phyloP scores from a whole-genome alignment of 2,888 invertebrate genomes.

The Pseudococcus longispinus region DNA sequence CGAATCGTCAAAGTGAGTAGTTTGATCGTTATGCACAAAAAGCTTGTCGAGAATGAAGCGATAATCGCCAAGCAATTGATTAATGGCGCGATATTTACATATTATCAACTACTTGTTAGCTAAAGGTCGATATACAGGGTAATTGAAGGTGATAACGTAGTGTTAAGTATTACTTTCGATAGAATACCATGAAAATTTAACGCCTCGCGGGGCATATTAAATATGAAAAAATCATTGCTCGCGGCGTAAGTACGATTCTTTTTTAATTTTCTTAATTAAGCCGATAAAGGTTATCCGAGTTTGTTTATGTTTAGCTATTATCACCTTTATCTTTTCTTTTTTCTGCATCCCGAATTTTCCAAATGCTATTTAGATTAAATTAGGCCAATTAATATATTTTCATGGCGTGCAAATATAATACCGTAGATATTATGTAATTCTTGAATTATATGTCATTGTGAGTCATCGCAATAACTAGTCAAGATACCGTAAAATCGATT shows the following conservation, averaged over 20 bases:
- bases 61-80: conserved; percentile 20
- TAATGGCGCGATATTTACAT: conserved; percentile 29
- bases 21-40: not conserved
- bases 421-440: not conserved
- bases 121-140: conserved; percentile 38
- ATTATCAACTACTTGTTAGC: conserved; percentile 41
- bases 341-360: no score
- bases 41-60: not conserved
- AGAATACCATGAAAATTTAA: not conserved
- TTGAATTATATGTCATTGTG: not conserved
- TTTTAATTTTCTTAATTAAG: conserved; percentile 15
- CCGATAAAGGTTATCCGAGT: conserved; percentile 16
- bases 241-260: conserved; percentile 20
- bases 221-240: conserved; percentile 16
- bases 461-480: not conserved
- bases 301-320: not conserved
- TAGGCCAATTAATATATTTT: not conserved
- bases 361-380: no score
- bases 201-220: not conserved
- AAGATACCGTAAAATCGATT: not conserved
- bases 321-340: not conserved
- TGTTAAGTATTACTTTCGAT: conserved; percentile 16
- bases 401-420: not conserved
- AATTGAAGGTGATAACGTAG: conserved; percentile 37
- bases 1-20: conserved; percentile 50